Conservation (phyloP, 2,113 vertebrate genomes). For the Oxygymnocypris stewartii region DNA sequence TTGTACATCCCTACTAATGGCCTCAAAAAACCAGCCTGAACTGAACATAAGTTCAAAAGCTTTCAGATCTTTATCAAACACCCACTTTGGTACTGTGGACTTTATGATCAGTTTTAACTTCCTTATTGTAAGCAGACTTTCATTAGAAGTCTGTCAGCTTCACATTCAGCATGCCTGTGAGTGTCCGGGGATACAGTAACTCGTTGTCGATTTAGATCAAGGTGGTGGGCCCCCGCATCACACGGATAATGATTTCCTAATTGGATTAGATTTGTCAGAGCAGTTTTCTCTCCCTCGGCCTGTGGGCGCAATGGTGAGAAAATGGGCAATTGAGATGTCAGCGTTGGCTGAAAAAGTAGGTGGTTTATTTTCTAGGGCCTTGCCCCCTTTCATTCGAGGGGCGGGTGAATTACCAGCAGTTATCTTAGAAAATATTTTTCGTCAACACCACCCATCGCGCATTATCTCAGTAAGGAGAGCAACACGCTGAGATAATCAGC, state of each 20-base stretch:
- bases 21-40: not conserved
- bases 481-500: conserved; percentile 69
- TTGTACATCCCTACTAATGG: conserved; percentile 1
- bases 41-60: conserved; percentile 4
- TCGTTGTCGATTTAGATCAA: conserved; percentile 43
- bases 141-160: conserved; percentile 10
- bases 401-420: conserved; percentile 69
- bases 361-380: conserved; percentile 60
- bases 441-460: conserved; percentile 67
- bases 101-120: not conserved
- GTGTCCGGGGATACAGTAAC: conserved; percentile 17
- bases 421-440: conserved; percentile 68
- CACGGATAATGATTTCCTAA: conserved; percentile 60
- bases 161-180: conserved; percentile 26
- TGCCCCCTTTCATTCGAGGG: conserved; percentile 58
- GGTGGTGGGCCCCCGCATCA: conserved; percentile 41
- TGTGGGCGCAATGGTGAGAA: conserved; percentile 30
- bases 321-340: conserved; percentile 59
- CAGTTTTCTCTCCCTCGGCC: conserved; percentile 46
- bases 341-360: conserved; percentile 58
- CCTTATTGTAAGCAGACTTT: conserved; percentile 10
- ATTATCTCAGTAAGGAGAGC: conserved; percentile 61
- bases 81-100: not conserved
- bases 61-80: conserved; percentile 21
- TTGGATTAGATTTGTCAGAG: conserved; percentile 60